phyloP scores from a whole-genome alignment of 1,140 invertebrate genomes.

The Drosophila sulfurigaster region DNA sequence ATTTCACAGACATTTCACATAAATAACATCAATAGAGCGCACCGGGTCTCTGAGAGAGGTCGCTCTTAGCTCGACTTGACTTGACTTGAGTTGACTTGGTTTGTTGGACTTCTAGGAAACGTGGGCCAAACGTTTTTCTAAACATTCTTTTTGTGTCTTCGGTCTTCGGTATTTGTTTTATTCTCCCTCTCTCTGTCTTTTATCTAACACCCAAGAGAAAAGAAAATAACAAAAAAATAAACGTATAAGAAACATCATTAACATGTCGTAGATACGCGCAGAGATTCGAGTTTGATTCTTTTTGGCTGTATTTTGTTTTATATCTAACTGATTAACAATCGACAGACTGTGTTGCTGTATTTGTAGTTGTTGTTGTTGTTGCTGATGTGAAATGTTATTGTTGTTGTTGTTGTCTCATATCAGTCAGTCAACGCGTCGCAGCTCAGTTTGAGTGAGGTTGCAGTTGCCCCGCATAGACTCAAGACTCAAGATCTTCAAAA shows the following conservation, averaged over 20 bases:
- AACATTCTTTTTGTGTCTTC: slow-evolving; percentile 42
- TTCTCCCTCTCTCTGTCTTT: slow-evolving; percentile 23
- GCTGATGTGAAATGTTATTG: slow-evolving; percentile 36
- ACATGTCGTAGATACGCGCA: slow-evolving; percentile 79
- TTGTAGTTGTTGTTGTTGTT: slow-evolving; percentile 32
- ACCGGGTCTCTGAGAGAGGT: slow-evolving; percentile 34
- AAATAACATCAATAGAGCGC: slow-evolving; percentile 79
- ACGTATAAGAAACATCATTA: slow-evolving; percentile 71
- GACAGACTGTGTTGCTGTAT: slow-evolving; percentile 38
- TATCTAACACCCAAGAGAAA: slow-evolving; percentile 40
- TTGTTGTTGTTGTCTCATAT: slow-evolving; percentile 65
- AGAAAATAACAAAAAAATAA: slow-evolving; percentile 15
- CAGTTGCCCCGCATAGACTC: slow-evolving; percentile 56
- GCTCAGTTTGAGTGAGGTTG: slow-evolving; percentile 74
- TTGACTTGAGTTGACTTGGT: too few species aligned
- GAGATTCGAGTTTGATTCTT: slow-evolving; percentile 72
- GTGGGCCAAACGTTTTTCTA: slow-evolving; percentile 70
- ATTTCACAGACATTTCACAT: slow-evolving; percentile 82
- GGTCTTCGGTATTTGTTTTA: slow-evolving; percentile 14
- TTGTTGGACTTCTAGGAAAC: slow-evolving; percentile 63
- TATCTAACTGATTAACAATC: slow-evolving; percentile 83
- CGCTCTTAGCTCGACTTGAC: slow-evolving; percentile 15
- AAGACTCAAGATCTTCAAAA: slow-evolving; percentile 46
- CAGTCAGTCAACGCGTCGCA: slow-evolving; percentile 76
- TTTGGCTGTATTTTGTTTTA: slow-evolving; percentile 74